Base-by-base conservation (phyloP, 2,888 invertebrate genomes). In the Drosophila putrida region DNA sequence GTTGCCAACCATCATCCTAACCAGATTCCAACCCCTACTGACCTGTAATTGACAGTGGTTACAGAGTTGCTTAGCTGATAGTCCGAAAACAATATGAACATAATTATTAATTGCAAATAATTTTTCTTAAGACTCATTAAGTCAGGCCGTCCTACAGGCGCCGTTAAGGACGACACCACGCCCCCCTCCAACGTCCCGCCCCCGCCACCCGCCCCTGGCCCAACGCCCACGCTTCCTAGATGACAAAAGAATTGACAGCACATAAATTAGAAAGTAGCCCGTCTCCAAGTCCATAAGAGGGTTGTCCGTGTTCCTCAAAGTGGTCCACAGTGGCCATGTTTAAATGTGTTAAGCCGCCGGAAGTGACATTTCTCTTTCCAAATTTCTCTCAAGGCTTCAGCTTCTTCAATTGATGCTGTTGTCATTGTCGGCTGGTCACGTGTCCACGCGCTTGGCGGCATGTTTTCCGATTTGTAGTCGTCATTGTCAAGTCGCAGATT, bases 171-270 rank as follows among this genome's bases (percentile, higher is more conserved):
- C 71, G 72, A 53, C 64, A 38, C 53, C 66, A 47, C 57, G 62
- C 65, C 66, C 46, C 49, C 46, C n/a, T n/a, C n/a, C n/a, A n/a
- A n/a, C n/a, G n/a, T 10, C 36, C 13, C 9, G 1, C 33, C 9
- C 31, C 44, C 31, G 1, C 53, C 13, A 25, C 11, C 9, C 65
- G 6, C 31, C 9, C 2, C 31, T 39, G 15, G 6, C 13, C 28
- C 60, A 47, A 46, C 28, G 36, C 60, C 50, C 50, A 58, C 59
- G 57, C 62, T 62, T 61, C 58, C 50, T 36, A 71, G 88, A 84
- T 81, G 86, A 90, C 90, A 86, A 90, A 84, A 84, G 86, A 86
- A 90, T 86, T 86, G 86, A 89, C 85, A 86, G 90, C 70, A 87
- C 82, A 86, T 86, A 86, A 86, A 86, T 86, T 89, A 90, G 89